Percentiles rank a stretch among this genome's conserved stretches.
Conservation (phyloP, 2,888 invertebrate genomes). For the Sipha maydis region DNA sequence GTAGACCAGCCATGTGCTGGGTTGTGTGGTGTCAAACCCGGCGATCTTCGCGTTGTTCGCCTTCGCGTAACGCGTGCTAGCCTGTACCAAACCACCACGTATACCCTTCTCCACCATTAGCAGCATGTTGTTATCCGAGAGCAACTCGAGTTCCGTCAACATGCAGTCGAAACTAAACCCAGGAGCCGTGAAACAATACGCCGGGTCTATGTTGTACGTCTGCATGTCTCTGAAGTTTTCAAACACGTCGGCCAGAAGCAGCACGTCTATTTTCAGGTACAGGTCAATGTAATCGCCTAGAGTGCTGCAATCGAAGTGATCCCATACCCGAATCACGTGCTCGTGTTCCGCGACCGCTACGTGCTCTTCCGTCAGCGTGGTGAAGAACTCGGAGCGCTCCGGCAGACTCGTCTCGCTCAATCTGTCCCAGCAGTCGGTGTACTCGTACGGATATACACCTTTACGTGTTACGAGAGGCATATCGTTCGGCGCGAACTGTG, state of each 20-base stretch:
- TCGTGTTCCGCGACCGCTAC: too few species aligned
- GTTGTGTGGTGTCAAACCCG: not conserved
- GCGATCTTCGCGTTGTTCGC: not conserved
- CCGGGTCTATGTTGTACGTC: conserved; percentile 65
- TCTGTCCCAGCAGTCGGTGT: too few species aligned
- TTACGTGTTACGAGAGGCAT: too few species aligned
- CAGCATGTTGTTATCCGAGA: conserved; percentile 63
- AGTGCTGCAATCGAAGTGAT: too few species aligned
- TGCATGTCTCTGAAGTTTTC: conserved; percentile 66
- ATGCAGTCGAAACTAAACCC: conserved; percentile 65
- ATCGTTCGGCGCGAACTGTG: too few species aligned
- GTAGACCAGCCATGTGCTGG: not conserved
- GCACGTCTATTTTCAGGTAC: too few species aligned
- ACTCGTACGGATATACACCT: too few species aligned
- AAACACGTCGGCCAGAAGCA: conserved; percentile 66
- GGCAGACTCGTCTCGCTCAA: too few species aligned
- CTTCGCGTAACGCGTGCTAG: not conserved
- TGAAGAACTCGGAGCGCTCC: too few species aligned
- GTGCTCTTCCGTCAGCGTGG: too few species aligned
- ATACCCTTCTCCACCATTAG: conserved; percentile 62
- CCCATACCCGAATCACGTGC: too few species aligned
- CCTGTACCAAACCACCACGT: not conserved
- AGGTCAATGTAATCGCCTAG: too few species aligned
- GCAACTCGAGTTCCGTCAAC: conserved; percentile 64
- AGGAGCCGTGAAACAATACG: conserved; percentile 64